Evolutionary conservation across 1,140 invertebrate genomes (phyloP).

Genomic region (Macrobrachium nipponense): DNA sequence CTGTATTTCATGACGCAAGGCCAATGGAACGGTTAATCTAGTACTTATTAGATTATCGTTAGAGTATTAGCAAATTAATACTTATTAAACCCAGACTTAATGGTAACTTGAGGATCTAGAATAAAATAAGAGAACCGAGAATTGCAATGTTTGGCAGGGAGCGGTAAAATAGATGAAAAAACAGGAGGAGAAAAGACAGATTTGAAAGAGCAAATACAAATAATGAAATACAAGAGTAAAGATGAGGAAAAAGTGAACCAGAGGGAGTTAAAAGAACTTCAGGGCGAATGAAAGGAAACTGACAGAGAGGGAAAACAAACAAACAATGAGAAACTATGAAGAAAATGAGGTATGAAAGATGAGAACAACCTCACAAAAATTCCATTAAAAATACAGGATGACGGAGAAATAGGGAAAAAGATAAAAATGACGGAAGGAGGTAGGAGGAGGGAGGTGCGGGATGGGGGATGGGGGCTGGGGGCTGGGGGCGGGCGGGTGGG

Average conservation of each 20-base stretch:
- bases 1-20: not conserved
- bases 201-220: not conserved
- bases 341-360: not conserved
- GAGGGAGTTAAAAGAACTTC: not conserved
- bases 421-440: not conserved
- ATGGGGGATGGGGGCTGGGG: not conserved
- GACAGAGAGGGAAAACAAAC: too few relatives aligned
- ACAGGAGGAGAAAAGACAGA: not conserved
- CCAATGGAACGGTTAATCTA: not conserved
- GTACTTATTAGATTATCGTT: too few relatives aligned
- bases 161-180: not conserved
- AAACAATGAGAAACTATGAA: not conserved
- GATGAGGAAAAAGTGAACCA: not conserved
- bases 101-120: not conserved
- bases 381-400: not conserved
- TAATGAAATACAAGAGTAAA: not conserved
- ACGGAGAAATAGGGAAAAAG: not conserved
- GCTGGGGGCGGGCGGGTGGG: not conserved
- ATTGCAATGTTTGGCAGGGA: not conserved
- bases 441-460: not conserved
- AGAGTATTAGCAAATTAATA: too few relatives aligned
- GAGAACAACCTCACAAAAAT: not conserved
- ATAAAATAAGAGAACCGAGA: not conserved
- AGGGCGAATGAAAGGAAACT: not conserved
- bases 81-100: too few relatives aligned